phyloP scores from a whole-genome alignment of 1,140 invertebrate genomes.

The Bemisia tabaci region DNA sequence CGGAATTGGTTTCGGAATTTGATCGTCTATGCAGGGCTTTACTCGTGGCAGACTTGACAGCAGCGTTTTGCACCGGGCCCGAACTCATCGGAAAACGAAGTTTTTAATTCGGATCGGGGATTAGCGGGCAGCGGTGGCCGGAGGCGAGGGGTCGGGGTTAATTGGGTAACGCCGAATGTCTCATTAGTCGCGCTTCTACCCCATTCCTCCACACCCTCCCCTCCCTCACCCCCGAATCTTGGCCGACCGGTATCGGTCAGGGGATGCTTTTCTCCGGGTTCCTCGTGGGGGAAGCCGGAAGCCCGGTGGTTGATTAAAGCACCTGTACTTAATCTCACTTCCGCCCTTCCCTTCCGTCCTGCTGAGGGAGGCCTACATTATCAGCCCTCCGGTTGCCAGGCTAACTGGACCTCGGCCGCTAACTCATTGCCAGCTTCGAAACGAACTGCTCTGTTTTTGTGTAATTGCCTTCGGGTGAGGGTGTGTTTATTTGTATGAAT shows the following conservation, averaged over 20 bases:
- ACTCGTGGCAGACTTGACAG: no score
- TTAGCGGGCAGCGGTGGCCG: no score
- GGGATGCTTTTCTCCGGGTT: neutral
- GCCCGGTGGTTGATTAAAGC: neutral
- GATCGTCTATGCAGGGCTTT: no score
- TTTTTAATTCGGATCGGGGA: neutral
- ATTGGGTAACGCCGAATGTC: neutral
- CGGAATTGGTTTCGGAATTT: no score
- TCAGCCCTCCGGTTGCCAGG: neutral
- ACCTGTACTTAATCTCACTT: neutral
- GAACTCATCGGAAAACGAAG: neutral
- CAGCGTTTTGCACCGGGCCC: no score
- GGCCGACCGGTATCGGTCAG: neutral
- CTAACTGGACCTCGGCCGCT: neutral
- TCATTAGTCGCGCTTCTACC: neutral
- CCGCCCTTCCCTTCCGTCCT: neutral
- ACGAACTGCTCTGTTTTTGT: no score
- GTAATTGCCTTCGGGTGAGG: no score
- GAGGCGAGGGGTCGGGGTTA: neutral
- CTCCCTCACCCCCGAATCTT: no score
- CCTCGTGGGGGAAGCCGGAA: neutral
- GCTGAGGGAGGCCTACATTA: neutral
- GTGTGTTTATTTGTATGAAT: no score
- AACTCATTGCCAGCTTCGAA: no score
- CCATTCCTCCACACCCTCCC: no score